Conservation (phyloP, 2,888 invertebrate species). For the Hirtodrosophila cameraria region DNA sequence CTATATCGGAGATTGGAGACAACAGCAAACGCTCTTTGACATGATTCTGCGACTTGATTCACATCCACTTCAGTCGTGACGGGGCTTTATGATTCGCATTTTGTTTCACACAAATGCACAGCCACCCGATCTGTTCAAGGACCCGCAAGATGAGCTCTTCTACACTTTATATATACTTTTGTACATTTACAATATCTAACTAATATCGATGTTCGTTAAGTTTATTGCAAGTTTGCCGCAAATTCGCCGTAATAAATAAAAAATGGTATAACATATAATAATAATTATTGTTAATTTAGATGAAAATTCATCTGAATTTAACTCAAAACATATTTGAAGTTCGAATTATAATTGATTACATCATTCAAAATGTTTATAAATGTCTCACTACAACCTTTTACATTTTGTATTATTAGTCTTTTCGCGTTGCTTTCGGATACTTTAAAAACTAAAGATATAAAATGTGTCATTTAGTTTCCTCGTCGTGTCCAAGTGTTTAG, state of each 20-base stretch:
- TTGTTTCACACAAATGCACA: background rate
- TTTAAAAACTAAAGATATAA: too few species aligned
- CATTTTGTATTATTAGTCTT: too few species aligned
- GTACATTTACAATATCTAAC: constrained; percentile 40
- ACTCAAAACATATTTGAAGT: constrained; percentile 18
- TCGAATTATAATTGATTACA: constrained; percentile 29
- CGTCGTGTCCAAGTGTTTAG: too few species aligned
- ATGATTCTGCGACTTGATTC: constrained; percentile 68
- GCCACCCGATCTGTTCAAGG: constrained; percentile 37
- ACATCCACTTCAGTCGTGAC: constrained; percentile 55
- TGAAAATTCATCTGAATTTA: constrained; percentile 28
- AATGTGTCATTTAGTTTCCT: too few species aligned
- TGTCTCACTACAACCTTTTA: too few species aligned
- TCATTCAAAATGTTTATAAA: too few species aligned
- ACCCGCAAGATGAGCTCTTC: constrained; percentile 29
- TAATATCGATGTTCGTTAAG: constrained; percentile 11
- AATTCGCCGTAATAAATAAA: constrained; percentile 22
- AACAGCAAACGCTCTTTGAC: constrained; percentile 65
- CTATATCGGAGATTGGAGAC: constrained; percentile 83
- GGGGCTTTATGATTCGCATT: constrained; percentile 25
- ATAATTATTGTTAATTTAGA: constrained; percentile 24
- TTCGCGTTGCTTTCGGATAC: too few species aligned
- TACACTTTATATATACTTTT: constrained; percentile 31
- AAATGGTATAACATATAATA: constrained; percentile 24
- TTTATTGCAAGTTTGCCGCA: constrained; percentile 30